Evolutionary conservation across 2,797 vertebrate genomes (phyloP).

Genomic region (Steatocranus sp.): DNA sequence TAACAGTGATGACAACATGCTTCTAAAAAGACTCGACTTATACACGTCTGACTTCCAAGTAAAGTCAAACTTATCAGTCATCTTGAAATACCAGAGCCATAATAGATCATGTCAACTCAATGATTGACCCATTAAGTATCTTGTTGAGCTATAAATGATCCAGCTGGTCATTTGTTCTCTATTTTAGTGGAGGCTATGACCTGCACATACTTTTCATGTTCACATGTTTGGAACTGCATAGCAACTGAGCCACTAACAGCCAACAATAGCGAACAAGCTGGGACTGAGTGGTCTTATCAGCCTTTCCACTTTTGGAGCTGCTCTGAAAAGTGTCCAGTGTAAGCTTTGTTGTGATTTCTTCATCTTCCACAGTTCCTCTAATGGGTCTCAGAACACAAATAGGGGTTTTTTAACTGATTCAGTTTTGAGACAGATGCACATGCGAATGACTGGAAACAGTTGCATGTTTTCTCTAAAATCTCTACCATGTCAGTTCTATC

Average conservation of each 20-base stretch:
- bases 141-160: background rate
- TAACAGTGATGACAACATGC: background rate
- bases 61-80: background rate
- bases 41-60: too few species aligned
- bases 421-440: background rate
- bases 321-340: conserved; percentile 29
- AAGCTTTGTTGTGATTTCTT: background rate
- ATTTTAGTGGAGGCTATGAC: background rate
- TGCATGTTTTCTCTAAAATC: background rate
- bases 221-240: conserved; percentile 22
- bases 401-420: background rate
- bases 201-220: background rate
- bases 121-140: background rate
- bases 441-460: background rate
- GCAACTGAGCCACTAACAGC: conserved; percentile 2
- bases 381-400: background rate
- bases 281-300: conserved; percentile 29
- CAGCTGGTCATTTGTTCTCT: background rate
- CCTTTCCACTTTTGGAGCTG: conserved; percentile 30
- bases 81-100: background rate
- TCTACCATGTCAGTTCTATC: background rate
- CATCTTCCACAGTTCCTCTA: background rate
- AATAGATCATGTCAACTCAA: background rate
- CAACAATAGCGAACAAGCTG: conserved; percentile 7
- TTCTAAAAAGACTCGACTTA: background rate